Percentiles rank a stretch among this genome's conserved stretches.
Conservation (phyloP, 2,888 invertebrate genomes). For the Andrena minutula region DNA sequence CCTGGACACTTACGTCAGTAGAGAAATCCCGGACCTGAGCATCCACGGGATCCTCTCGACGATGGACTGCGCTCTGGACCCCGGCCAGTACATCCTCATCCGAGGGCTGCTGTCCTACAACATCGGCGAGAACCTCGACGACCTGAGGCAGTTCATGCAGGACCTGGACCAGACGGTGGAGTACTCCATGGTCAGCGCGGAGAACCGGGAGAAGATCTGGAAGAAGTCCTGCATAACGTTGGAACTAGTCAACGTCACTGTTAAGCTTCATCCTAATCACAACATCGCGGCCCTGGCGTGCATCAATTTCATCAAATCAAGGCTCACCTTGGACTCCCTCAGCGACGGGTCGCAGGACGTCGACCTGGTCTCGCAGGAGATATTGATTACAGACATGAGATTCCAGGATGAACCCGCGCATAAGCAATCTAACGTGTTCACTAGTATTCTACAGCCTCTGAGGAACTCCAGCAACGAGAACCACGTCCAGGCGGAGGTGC, state of each 20-base stretch:
- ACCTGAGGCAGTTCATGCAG: conserved; percentile 85
- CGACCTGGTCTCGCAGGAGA: conserved; percentile 96
- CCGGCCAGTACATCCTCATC: conserved; percentile 94
- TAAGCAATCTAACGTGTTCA: conserved; percentile 93
- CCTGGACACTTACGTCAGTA: conserved; percentile 87
- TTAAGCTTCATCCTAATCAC: conserved; percentile 89
- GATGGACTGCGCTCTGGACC: conserved; percentile 92
- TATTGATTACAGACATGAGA: conserved; percentile 92
- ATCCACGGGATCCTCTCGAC: conserved; percentile 94
- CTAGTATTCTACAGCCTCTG: conserved; percentile 94
- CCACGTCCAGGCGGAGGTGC: conserved; percentile 91
- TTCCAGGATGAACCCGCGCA: conserved; percentile 89
- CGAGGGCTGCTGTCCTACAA: conserved; percentile 95
- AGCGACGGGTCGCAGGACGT: conserved; percentile 96
- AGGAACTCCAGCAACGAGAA: conserved; percentile 85
- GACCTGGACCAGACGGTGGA: conserved; percentile 75
- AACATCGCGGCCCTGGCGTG: conserved; percentile 90
- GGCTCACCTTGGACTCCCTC: conserved; percentile 93
- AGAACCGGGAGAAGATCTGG: conserved; percentile 87
- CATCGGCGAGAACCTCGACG: conserved; percentile 93
- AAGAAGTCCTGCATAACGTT: conserved; percentile 92
- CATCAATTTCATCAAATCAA: conserved; percentile 96
- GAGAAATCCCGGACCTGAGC: conserved; percentile 90
- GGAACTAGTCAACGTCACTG: conserved; percentile 94
- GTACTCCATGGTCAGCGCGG: conserved; percentile 57